Evolutionary conservation across 2,888 invertebrate genomes (phyloP), one percentile per base, ranked within the genome.

Genomic region (Caenorhabditis macrosperma): DNA sequence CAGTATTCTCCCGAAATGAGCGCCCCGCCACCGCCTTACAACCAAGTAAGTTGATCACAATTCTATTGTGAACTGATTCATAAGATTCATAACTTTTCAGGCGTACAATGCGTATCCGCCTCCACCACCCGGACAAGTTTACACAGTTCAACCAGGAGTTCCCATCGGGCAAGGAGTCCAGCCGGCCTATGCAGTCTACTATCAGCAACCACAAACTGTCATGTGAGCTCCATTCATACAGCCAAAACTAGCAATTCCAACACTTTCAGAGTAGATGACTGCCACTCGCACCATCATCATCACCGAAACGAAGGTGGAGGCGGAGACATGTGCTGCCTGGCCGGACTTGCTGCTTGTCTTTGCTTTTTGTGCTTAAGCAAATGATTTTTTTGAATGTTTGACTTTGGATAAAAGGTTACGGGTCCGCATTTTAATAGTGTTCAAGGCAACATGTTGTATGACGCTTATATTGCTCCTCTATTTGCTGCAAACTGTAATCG

Each of bases 241-340:
- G 35, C 35, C 50, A 28, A 17, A 54, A 7, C 46, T 30, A 20
- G 2, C 1, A 52, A 15, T 17, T 1, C 35, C 15, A 2, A 5
- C 6, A n/a, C 38, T 76, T 77, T 10, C 68, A 80, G 80, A 71
- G 71, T 75, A 20, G 75, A 80, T 15, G 80, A 80, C 35, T 69
- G 75, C 26, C 75, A 76, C 20, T 50, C 60, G 7, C 76, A 76
- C 26, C 67, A 75, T 44, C 79, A 63, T 52, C 68, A 69, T 28
- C 60, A 60, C 17, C 69, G 59, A 41, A 12, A 15, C 5, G 59
- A 50, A 17, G 64, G 63, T 17, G 78, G 75, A 24, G 69, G 54
- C 6, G 79, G 61, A n/a, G 69, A 80, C 7, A 48, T 59, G 30
- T 80, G 80, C 44, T 80, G 80, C 30, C 48, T 80, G 22, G 75